phyloP scores from a whole-genome alignment of 2,113 vertebrate species.

The Calyptommatus sinebrachiatus region DNA sequence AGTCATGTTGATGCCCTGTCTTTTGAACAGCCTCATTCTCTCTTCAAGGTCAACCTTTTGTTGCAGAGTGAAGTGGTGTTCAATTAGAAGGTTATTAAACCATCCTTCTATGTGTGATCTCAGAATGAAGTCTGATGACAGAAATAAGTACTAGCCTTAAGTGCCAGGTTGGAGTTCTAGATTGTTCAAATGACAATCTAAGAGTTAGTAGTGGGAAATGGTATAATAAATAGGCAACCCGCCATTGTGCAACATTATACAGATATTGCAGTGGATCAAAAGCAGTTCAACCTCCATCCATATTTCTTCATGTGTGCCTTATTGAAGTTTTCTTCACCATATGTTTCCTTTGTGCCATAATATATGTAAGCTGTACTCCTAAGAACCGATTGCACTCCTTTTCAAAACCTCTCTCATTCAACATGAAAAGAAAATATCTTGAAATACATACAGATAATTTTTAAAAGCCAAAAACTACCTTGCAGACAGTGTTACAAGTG shows the following conservation, averaged over 20 bases:
- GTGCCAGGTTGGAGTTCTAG: not conserved
- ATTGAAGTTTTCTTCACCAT: conserved; percentile 36
- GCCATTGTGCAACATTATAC: not conserved
- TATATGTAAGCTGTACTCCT: conserved; percentile 36
- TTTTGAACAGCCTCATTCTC: conserved; percentile 33
- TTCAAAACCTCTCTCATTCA: conserved; percentile 40
- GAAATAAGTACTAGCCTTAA: not conserved
- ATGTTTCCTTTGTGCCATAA: conserved; percentile 33
- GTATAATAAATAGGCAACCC: conserved; percentile 9
- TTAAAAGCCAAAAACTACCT: conserved; percentile 38
- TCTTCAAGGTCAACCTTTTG: conserved; percentile 43
- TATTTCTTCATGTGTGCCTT: not conserved
- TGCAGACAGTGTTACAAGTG: conserved; percentile 38
- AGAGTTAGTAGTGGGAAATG: not conserved
- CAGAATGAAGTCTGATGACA: accelerated
- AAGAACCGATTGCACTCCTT: conserved; percentile 19
- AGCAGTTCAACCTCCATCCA: conserved; percentile 11
- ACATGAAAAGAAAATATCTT: conserved; percentile 37
- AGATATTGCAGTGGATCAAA: not conserved
- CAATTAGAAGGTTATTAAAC: conserved; percentile 44
- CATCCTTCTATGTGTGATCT: conserved; percentile 33
- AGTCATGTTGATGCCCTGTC: conserved; percentile 16
- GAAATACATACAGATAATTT: conserved; percentile 57
- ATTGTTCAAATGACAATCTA: not conserved
- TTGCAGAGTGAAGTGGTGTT: conserved; percentile 31